phyloP scores from a whole-genome alignment of 2,113 vertebrate species.

The Seriola rivoliana region DNA sequence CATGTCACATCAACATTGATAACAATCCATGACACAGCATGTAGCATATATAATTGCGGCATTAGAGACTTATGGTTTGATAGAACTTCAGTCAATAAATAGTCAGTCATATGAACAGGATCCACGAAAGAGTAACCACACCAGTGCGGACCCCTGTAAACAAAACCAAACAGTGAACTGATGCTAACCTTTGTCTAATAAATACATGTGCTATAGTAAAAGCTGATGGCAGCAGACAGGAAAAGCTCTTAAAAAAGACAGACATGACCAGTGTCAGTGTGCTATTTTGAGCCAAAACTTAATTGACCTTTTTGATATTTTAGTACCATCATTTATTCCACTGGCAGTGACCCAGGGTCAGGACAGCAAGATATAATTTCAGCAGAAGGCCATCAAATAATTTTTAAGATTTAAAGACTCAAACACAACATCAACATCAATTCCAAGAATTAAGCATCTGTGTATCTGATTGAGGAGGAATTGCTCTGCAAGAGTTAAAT shows the following conservation, averaged over 20 bases:
- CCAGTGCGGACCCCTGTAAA: slow-evolving; percentile 9
- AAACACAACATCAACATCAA: not conserved
- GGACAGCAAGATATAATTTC: slow-evolving; percentile 4
- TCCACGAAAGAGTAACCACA: not conserved
- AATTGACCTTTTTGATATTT: not conserved
- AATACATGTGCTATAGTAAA: not conserved
- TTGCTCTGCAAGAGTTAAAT: not conserved
- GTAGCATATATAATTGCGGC: not conserved
- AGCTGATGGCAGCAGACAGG: not conserved
- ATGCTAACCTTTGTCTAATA: not conserved
- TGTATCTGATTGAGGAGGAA: not conserved
- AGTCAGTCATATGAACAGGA: not conserved
- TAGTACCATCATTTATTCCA: slow-evolving; percentile 9
- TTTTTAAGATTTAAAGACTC: slow-evolving; percentile 1
- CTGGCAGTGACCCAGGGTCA: not conserved
- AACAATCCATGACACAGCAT: not conserved
- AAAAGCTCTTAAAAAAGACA: not conserved
- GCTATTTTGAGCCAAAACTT: slow-evolving; percentile 9
- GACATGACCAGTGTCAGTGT: not conserved
- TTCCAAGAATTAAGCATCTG: not conserved
- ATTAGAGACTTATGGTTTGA: not conserved
- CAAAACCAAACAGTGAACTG: not conserved
- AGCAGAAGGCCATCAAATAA: not conserved
- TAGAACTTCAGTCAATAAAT: slow-evolving; percentile 7
- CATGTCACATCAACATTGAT: not conserved